Percentiles rank a stretch among this genome's conserved stretches.
These are phyloP conservation scores for Abscondita cerata DNA, from an alignment of 2,888 invertebrate genomes.

Conservation along the genomic window DNA sequence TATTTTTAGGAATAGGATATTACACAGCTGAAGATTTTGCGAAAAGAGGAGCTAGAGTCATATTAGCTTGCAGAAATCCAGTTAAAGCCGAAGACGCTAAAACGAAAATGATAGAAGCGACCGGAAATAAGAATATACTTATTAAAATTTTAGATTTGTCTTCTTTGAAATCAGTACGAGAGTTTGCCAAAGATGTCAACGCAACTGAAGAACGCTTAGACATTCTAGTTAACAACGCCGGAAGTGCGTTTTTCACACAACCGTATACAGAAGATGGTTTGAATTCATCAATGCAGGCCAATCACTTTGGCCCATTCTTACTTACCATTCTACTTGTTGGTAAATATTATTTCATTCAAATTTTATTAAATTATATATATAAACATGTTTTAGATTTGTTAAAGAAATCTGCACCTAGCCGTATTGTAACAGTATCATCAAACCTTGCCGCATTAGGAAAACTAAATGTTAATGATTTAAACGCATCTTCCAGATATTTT, in stretches of 20 bases:
- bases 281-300: constrained; percentile 71
- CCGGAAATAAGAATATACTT: constrained; percentile 54
- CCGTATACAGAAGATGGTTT: constrained; percentile 69
- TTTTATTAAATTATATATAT: too few relatives aligned
- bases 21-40: constrained; percentile 60
- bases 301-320: constrained; percentile 76
- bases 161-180: constrained; percentile 64
- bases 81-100: constrained; percentile 50
- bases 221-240: constrained; percentile 72
- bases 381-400: constrained; percentile 35
- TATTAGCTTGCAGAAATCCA: constrained; percentile 62
- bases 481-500: not conserved
- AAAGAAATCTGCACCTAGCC: constrained; percentile 52
- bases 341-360: too few relatives aligned
- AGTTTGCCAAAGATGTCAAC: constrained; percentile 68
- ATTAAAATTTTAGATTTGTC: constrained; percentile 63
- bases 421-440: constrained; percentile 54
- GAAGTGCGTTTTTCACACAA: constrained; percentile 60
- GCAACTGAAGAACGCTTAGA: constrained; percentile 64
- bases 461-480: constrained; percentile 42
- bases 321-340: constrained; percentile 68
- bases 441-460: constrained; percentile 46
- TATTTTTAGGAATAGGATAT: constrained; percentile 56
- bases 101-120: constrained; percentile 51
- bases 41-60: constrained; percentile 61